Conservation (phyloP, 1,140 invertebrate genomes). For the Pseudoatta argentina region DNA sequence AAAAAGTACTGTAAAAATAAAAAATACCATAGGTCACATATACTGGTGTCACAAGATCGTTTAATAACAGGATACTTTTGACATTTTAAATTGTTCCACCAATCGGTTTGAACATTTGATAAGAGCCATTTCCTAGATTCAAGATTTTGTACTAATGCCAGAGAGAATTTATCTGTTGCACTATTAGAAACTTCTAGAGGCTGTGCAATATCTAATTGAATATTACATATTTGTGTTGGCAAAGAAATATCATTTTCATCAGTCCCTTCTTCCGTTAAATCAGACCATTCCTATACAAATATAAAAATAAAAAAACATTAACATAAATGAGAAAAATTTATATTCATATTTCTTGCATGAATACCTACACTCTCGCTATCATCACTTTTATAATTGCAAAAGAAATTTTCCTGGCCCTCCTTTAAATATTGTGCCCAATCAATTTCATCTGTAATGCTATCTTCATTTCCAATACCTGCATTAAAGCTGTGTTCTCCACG, state of each 20-base stretch:
- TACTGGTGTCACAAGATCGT: conserved; percentile 78
- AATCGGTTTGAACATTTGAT: conserved; percentile 83
- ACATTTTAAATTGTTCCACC: conserved; percentile 83
- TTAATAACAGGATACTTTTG: conserved; percentile 77
- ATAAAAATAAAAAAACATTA: conserved; percentile 2
- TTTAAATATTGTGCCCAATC: conserved; percentile 85
- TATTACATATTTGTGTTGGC: background rate
- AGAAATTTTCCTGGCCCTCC: conserved; percentile 83
- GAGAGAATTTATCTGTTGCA: conserved; percentile 66
- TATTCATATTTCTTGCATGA: background rate
- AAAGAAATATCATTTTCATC: conserved; percentile 47
- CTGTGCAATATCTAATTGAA: conserved; percentile 38
- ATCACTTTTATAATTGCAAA: conserved; percentile 79
- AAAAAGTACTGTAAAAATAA: conserved; percentile 1
- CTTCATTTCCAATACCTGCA: conserved; percentile 68
- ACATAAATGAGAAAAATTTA: too few relatives aligned
- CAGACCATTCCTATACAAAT: conserved; percentile 74
- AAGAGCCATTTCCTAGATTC: conserved; percentile 82
- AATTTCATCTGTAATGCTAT: conserved; percentile 80
- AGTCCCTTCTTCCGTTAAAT: conserved; percentile 72
- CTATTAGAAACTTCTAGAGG: background rate
- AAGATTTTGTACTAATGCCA: conserved; percentile 74
- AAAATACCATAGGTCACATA: conserved; percentile 80
- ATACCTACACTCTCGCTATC: conserved; percentile 80
- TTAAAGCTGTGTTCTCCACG: conserved; percentile 71